phyloP scores from a whole-genome alignment of 23 tunicate species.

The Oikopleura dioica region DNA sequence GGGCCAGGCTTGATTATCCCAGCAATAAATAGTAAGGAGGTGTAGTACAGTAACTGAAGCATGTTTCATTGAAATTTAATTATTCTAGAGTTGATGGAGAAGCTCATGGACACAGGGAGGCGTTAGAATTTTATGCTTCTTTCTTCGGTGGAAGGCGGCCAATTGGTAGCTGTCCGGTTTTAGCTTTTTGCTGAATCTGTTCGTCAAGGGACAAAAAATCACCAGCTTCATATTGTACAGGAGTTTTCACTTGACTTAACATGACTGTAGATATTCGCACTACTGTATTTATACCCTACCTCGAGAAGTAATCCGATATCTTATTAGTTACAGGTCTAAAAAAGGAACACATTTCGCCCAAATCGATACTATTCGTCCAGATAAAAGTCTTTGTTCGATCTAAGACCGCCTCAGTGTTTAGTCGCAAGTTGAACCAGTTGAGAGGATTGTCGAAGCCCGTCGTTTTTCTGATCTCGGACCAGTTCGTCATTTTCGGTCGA shows the following conservation, averaged over 20 bases:
- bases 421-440: background rate
- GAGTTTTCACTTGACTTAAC: background rate
- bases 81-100: no score
- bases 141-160: background rate
- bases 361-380: conserved; percentile 3
- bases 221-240: background rate
- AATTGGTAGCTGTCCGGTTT: background rate
- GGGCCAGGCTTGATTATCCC: no score
- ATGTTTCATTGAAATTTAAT: no score
- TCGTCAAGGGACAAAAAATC: background rate
- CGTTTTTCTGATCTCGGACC: background rate
- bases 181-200: background rate
- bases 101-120: no score
- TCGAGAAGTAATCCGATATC: no score
- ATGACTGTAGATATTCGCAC: background rate
- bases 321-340: no score
- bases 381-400: conserved; percentile 11
- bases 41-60: no score
- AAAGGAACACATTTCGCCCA: no score
- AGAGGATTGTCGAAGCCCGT: background rate
- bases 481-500: conserved; percentile 12
- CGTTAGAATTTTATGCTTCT: no score
- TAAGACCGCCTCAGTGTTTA: background rate
- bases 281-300: no score
- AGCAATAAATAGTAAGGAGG: no score